These are phyloP conservation scores for Oscarella lobularis DNA, from an alignment of 37 sponge, comb jelly and placozoan species.

Conservation along the genomic window DNA sequence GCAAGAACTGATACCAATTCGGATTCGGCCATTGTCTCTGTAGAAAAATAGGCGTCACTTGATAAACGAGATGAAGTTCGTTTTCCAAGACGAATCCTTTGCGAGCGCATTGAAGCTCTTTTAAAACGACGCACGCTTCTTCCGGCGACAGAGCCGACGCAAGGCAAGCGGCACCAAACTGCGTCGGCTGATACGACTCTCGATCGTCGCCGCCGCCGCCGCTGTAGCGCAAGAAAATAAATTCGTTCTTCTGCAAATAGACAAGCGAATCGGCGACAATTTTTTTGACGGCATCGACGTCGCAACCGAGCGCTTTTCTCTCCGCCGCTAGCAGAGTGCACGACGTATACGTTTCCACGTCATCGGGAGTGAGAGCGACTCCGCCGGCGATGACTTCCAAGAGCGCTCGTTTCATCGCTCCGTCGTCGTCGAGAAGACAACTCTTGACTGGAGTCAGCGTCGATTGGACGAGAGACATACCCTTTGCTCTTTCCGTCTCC, in stretches of 20 bases:
- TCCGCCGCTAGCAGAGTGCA: slow-evolving; percentile 84
- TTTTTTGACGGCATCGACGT: neutral
- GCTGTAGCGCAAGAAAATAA: slow-evolving; percentile 24
- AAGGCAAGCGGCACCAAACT: slow-evolving; percentile 84
- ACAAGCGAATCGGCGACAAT: slow-evolving; percentile 23
- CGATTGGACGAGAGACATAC: slow-evolving; percentile 38
- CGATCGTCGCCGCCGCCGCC: neutral
- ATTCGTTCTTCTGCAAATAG: slow-evolving; percentile 69
- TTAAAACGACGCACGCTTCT: slow-evolving; percentile 79
- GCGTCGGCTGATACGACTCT: slow-evolving; percentile 48
- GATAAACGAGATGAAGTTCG: slow-evolving; percentile 92
- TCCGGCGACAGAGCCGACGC: slow-evolving; percentile 85
- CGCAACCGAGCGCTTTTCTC: neutral
- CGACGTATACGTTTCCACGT: slow-evolving; percentile 40
- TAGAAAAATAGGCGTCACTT: slow-evolving; percentile 85
- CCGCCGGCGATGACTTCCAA: slow-evolving; percentile 85
- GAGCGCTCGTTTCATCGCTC: slow-evolving; percentile 81
- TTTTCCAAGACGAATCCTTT: slow-evolving; percentile 81
- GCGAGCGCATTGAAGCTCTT: slow-evolving; percentile 72
- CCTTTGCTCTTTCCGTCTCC: slow-evolving; percentile 52
- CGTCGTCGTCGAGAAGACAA: slow-evolving; percentile 34
- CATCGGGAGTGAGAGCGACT: slow-evolving; percentile 26
- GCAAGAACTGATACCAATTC: slow-evolving; percentile 70
- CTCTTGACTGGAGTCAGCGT: slow-evolving; percentile 67
- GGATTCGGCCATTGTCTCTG: slow-evolving; percentile 76